These are phyloP conservation scores for Etheostoma nigrum DNA, from an alignment of 2,797 vertebrate species.

Conservation along the genomic window DNA sequence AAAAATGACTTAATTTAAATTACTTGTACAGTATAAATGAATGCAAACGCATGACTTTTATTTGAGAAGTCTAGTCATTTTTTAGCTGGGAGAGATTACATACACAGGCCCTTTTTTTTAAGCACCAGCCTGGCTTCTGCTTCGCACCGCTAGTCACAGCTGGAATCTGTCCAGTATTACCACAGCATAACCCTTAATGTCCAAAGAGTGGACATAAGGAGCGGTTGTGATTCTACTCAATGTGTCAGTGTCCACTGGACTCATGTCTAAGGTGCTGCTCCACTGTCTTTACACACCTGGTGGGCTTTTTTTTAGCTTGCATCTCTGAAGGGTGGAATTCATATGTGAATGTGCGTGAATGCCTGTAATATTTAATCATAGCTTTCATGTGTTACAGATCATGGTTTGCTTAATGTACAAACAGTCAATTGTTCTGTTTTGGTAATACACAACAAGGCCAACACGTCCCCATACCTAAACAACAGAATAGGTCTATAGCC, in stretches of 20 bases:
- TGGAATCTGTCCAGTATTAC: slow-evolving; percentile 5
- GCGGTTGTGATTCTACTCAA: not conserved
- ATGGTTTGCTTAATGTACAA: not conserved
- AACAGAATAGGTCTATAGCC: too few species aligned
- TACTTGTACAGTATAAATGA: slow-evolving; percentile 16
- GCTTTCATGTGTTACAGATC: not conserved
- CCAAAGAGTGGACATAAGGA: not conserved
- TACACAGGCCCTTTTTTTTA: not conserved
- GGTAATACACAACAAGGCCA: too few species aligned
- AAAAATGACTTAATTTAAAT: slow-evolving; percentile 47
- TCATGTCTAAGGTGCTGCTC: not conserved
- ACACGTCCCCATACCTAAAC: too few species aligned
- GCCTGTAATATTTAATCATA: not conserved
- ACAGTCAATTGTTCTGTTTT: not conserved
- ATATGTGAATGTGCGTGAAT: slow-evolving; percentile 1
- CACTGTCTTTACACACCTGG: not conserved
- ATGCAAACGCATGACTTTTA: slow-evolving; percentile 28
- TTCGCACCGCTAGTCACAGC: not conserved
- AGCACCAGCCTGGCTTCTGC: not conserved
- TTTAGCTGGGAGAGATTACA: slow-evolving; percentile 6
- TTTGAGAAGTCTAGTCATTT: slow-evolving; percentile 17
- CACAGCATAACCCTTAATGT: not conserved
- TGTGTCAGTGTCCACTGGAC: not conserved
- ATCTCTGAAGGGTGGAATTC: not conserved
- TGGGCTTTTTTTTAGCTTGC: not conserved